These are phyloP conservation scores for Leucophenga varia DNA, from an alignment of 1,140 invertebrate species.

Conservation along the genomic window DNA sequence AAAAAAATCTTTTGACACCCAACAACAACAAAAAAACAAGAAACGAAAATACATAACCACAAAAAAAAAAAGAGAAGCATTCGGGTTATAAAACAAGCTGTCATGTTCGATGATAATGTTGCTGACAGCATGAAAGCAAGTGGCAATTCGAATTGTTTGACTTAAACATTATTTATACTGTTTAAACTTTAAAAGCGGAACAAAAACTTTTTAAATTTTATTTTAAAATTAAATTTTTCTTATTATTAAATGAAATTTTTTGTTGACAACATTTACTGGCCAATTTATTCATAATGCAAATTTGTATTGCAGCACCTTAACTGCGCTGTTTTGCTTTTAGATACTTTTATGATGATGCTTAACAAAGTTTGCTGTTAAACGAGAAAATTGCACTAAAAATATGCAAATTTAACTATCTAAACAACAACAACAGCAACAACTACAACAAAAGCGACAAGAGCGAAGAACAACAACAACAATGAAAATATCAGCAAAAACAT, in stretches of 20 bases:
- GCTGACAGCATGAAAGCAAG: too few species aligned
- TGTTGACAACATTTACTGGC: not conserved
- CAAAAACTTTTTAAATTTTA: conserved; percentile 33
- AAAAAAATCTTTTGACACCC: too few species aligned
- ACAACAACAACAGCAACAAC: conserved; percentile 2
- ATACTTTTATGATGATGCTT: conserved; percentile 24
- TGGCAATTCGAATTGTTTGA: too few species aligned
- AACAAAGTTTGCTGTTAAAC: conserved; percentile 48
- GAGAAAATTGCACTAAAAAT: conserved; percentile 45
- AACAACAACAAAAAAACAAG: too few species aligned
- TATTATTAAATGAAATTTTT: not conserved
- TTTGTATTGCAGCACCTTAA: not conserved
- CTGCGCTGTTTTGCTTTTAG: not conserved
- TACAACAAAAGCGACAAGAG: not conserved
- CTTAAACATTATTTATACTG: too few species aligned
- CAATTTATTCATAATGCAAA: not conserved
- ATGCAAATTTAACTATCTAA: too few species aligned
- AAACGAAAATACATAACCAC: too few species aligned
- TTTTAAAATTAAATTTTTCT: conserved; percentile 9
- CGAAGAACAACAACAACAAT: not conserved
- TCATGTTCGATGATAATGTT: too few species aligned
- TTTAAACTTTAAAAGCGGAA: too few species aligned
- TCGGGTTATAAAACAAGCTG: too few species aligned
- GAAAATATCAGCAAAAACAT: not conserved
- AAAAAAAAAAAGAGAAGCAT: too few species aligned